These are phyloP conservation scores for Trichopoda pennipes DNA, from an alignment of 2,888 invertebrate genomes.

Conservation along the genomic window DNA sequence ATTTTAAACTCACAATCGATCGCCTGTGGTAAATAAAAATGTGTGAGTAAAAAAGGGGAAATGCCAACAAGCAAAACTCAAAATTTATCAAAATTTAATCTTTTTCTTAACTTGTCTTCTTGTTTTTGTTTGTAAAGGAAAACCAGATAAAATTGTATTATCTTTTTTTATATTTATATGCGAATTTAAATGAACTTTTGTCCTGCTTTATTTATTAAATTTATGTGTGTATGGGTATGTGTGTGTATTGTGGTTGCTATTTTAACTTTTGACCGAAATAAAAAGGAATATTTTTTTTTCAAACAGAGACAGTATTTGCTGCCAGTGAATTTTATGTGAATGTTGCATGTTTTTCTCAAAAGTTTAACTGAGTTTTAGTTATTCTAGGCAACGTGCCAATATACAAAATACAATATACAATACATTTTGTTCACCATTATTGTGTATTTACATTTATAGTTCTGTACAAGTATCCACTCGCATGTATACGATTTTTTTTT, in stretches of 20 bases:
- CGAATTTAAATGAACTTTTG: slow-evolving; percentile 64
- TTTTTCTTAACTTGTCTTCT: slow-evolving; percentile 5
- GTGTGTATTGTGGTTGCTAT: slow-evolving; percentile 5
- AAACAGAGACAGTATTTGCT: background rate
- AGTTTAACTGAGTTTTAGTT: background rate
- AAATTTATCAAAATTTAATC: slow-evolving; percentile 45
- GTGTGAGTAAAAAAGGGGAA: slow-evolving; percentile 1
- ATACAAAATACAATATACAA: slow-evolving; percentile 58
- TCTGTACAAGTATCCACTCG: background rate
- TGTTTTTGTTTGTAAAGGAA: slow-evolving; percentile 21
- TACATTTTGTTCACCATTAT: slow-evolving; percentile 36
- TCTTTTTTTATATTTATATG: no score
- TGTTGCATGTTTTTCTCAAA: background rate
- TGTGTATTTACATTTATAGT: slow-evolving; percentile 11
- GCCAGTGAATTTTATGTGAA: background rate
- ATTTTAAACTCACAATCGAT: slow-evolving; percentile 43
- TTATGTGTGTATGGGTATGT: background rate
- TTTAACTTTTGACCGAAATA: slow-evolving; percentile 62
- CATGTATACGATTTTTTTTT: slow-evolving; percentile 9
- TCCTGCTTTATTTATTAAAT: slow-evolving; percentile 52
- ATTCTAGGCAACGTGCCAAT: slow-evolving; percentile 57
- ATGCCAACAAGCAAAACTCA: slow-evolving; percentile 14
- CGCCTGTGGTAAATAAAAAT: slow-evolving; percentile 31
- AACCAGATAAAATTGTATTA: slow-evolving; percentile 15
- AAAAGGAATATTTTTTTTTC: slow-evolving; percentile 15